Percentiles rank a stretch among this genome's conserved stretches.
Conservation (phyloP, 2,797 vertebrate species). For the Acrossocheilus wenchowensis region DNA sequence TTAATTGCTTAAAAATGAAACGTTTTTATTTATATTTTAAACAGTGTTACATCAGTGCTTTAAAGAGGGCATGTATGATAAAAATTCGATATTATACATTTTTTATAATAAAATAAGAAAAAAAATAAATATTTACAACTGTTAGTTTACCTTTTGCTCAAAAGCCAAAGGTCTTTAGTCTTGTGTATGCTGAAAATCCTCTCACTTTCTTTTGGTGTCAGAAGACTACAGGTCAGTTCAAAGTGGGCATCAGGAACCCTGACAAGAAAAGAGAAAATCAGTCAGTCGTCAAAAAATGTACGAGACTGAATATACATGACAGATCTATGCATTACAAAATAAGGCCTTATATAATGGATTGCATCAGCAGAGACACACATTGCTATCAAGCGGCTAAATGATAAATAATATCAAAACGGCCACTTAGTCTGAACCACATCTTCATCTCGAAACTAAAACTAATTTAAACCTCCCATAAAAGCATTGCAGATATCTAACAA, state of each 20-base stretch:
- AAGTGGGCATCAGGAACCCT: constrained; percentile 74
- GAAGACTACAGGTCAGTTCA: constrained; percentile 57
- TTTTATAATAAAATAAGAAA: background rate
- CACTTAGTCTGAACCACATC: background rate
- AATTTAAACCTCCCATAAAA: background rate
- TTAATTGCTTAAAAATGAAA: background rate
- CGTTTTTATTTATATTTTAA: background rate
- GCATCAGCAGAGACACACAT: background rate
- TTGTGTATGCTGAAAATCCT: constrained; percentile 60
- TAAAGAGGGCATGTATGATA: no score
- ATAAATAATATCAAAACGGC: background rate
- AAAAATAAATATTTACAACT: background rate
- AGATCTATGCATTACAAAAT: background rate
- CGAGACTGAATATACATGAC: constrained; percentile 4
- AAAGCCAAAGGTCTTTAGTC: constrained; percentile 61
- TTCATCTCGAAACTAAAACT: background rate
- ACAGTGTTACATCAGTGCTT: background rate
- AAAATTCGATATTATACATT: background rate
- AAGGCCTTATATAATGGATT: background rate
- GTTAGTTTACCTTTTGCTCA: constrained; percentile 67
- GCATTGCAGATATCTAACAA: background rate
- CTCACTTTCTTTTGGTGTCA: constrained; percentile 59
- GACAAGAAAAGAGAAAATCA: constrained; percentile 62
- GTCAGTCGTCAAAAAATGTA: background rate
- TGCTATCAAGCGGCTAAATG: background rate